Evolutionary conservation across 2,888 invertebrate species (phyloP), one percentile per base, ranked within the genome.

Genomic region (Drepana falcataria): DNA sequence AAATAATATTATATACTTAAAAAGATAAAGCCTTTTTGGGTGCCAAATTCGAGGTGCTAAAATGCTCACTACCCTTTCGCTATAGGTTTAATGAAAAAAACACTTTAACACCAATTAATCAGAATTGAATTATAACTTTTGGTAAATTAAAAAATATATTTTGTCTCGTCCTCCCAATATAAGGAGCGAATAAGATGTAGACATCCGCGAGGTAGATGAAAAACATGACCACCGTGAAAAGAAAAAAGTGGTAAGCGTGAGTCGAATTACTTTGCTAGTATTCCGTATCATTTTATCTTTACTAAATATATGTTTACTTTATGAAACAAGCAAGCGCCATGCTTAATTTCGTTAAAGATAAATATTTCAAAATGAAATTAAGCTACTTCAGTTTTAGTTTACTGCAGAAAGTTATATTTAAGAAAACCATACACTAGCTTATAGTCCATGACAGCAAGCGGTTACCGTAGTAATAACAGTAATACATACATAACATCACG

Each of bases 11-110:
- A 69, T 21, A 67, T 61, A 61, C 61, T 68, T 65, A 69, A 65
- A 73, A 65, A 76, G 73, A 77, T 79, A 71, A 21, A 21, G 21
- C 0, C 21, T 70, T 63, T 55, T 58, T 59, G 68, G 72, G 77
- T 69, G 66, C 67, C 72, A 66, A 73, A 78, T 79, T 77, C 69
- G 59, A 70, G 80, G 85, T 85, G 83, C 83, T 80, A 84, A 85
- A 84, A 74, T 68, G 68, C 61, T 68, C 80, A 77, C 79, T 73
- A 82, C 79, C 77, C 82, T 84, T 85, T 83, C 77, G 86, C 71
- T 81, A 87, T 79, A 84, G 77, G 76, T 72, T 9, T 44, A 66
- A 79, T 85, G 79, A 72, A 72, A 67, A 69, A 74, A 63, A 63
- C 66, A 68, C 73, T 64, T 62, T 60, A 69, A 66, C 69, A 72